Evolutionary conservation across 2,797 vertebrate species (phyloP).

Genomic region (Mastacembelus armatus): DNA sequence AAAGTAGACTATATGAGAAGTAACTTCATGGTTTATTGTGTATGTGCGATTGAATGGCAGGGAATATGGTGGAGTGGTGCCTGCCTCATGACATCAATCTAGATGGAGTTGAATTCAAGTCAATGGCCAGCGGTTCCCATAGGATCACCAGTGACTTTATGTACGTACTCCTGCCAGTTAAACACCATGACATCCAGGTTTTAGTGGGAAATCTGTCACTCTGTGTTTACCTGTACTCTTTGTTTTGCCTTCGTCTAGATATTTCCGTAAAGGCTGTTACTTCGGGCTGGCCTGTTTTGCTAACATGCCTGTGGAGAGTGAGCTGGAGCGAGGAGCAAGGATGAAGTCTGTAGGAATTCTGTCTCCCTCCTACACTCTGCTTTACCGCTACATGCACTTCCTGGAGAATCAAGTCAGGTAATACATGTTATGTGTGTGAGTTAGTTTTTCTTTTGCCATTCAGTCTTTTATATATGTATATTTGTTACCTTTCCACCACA

Average conservation of each 20-base stretch:
- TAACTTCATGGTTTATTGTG: constrained; percentile 1
- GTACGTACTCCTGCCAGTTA: constrained; percentile 76
- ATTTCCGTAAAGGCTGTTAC: constrained; percentile 96
- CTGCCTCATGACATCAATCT: constrained; percentile 95
- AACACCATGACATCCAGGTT: background rate
- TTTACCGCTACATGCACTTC: constrained; percentile 99
- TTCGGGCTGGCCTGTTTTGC: constrained; percentile 98
- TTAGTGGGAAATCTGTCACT: fast-evolving
- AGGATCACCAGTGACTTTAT: constrained; percentile 97
- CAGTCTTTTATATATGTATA: too few relatives aligned
- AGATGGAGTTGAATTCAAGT: constrained; percentile 98
- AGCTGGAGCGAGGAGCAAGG: constrained; percentile 94
- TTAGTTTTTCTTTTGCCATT: background rate
- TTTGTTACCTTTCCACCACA: background rate
- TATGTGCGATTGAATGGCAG: constrained; percentile 72
- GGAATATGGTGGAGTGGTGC: constrained; percentile 98
- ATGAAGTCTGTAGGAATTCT: constrained; percentile 99
- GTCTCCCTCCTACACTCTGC: constrained; percentile 95
- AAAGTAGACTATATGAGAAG: constrained; percentile 50
- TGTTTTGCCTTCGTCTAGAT: constrained; percentile 79
- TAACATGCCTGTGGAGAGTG: constrained; percentile 98
- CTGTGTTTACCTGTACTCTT: constrained; percentile 9
- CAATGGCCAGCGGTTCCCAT: constrained; percentile 98
- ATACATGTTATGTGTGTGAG: constrained; percentile 44
- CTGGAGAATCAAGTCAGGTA: constrained; percentile 99